Evolutionary conservation across 2,113 vertebrate species (phyloP), one percentile per base, ranked within the genome.

Genomic region (Cygnus atratus): DNA sequence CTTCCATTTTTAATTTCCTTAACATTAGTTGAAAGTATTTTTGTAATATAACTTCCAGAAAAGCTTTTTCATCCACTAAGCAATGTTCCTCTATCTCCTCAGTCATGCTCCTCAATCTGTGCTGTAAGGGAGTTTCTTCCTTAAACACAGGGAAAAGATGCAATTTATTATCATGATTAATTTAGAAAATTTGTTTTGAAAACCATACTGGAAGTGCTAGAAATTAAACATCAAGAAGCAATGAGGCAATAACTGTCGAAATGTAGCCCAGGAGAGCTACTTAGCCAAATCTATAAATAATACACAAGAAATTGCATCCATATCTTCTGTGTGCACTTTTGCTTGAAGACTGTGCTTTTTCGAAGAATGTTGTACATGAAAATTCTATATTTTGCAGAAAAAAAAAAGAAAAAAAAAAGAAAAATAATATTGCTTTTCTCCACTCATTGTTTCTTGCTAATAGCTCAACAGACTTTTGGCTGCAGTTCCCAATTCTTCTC

Each of bases 121-220:
- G 58, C 8, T 31, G 67, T 46, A 50, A 16, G 43, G 28, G 12
- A 44, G 20, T 37, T 6, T 31, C 57, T 72, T 87, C 57, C 14
- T 46, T 87, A 78, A 95, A 75, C 24, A 46, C n/a, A 92, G 46
- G 39, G 24, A 68, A 89, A 95, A 75, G 5, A 16, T 66, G 14
- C 37, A 68, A 35, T 92, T 96, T 92, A 82, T 95, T 94, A 72
- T 43, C 41, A 66, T 65, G 8, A 82, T 59, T 92, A 87, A 28
- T 84, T 93, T 80, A 90, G 37, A 44, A 83, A 86, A 65, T 28
- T 86, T 93, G 93, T 92, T 91, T 95, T 95, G 86, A 96, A 92
- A 97, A 93, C 84, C 83, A 76, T n/a, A 84, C 74, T 88, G n/a
- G 28, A 93, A 92, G 28, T 57, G 41, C 22, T 86, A 77, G 17